phyloP scores from a whole-genome alignment of 2,888 invertebrate genomes.

The Drosophila eohydei region DNA sequence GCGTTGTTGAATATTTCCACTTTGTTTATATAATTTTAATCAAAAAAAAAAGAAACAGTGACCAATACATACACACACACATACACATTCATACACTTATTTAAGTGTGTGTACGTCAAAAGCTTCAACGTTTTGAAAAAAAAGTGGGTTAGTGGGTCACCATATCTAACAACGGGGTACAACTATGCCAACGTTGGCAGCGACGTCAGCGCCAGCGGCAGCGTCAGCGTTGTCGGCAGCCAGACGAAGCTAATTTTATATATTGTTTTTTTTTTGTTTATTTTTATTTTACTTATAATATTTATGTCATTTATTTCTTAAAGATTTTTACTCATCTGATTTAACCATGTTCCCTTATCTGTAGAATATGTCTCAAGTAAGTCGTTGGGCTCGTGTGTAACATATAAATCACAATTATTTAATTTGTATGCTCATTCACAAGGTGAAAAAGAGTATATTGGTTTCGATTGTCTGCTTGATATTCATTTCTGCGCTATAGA shows the following conservation, averaged over 20 bases:
- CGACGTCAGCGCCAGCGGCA: constrained; percentile 37
- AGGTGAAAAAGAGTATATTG: too few species aligned
- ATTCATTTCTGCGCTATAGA: too few species aligned
- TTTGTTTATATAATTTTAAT: constrained; percentile 83
- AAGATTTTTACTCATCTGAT: constrained; percentile 10
- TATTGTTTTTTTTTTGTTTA: constrained; percentile 30
- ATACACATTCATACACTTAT: constrained; percentile 8
- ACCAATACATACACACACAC: constrained; percentile 41
- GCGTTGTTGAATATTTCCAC: constrained; percentile 81
- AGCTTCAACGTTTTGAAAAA: constrained; percentile 85
- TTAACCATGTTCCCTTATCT: not conserved
- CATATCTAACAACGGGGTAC: constrained; percentile 81
- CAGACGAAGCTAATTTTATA: constrained; percentile 54
- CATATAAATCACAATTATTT: not conserved
- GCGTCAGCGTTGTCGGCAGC: constrained; percentile 35
- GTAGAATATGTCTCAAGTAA: not conserved
- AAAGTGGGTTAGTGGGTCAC: constrained; percentile 93
- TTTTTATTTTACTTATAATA: constrained; percentile 14
- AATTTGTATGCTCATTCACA: not conserved
- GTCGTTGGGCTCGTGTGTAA: not conserved
- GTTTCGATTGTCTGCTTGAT: too few species aligned
- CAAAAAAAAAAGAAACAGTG: constrained; percentile 59
- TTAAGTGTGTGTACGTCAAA: constrained; percentile 55
- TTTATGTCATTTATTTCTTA: constrained; percentile 11
- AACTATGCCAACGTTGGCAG: constrained; percentile 43